These are phyloP conservation scores for Spermophilus dauricus DNA, from an alignment of 2,113 vertebrate genomes.

Conservation along the genomic window DNA sequence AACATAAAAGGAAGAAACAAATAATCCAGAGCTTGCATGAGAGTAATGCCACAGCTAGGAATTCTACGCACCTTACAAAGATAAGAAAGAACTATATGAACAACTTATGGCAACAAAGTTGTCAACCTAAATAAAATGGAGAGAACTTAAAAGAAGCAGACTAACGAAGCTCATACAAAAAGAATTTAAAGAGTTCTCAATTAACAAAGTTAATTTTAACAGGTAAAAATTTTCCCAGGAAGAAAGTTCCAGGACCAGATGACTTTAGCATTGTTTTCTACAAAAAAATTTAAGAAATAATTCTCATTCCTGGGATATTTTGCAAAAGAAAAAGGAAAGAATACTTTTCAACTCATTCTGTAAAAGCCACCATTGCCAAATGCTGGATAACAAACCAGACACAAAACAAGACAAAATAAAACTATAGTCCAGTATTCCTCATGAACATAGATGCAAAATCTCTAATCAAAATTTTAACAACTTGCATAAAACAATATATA, in stretches of 20 bases:
- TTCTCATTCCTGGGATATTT: neutral
- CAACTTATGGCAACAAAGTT: neutral
- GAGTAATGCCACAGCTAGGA: neutral
- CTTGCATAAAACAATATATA: neutral
- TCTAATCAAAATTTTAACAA: neutral
- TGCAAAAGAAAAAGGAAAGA: neutral
- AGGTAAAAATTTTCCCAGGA: neutral
- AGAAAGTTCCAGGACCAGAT: neutral
- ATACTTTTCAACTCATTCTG: neutral
- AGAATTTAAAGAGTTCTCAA: neutral
- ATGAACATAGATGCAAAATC: too few species aligned
- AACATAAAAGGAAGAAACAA: neutral
- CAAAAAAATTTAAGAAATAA: neutral
- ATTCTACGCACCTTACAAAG: neutral
- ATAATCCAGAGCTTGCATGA: neutral
- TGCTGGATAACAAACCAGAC: neutral
- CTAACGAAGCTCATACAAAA: neutral
- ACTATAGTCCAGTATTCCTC: too few species aligned
- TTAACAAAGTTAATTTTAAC: neutral
- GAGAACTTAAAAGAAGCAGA: neutral
- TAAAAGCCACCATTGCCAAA: too few species aligned
- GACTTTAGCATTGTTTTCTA: neutral
- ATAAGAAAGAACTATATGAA: neutral
- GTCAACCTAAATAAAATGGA: neutral
- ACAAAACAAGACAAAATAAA: neutral